A percentile compares a stretch with the other conserved stretches of the same genome.
Conservation (phyloP, 2,888 invertebrate genomes). For the Crossocerus cetratus region DNA sequence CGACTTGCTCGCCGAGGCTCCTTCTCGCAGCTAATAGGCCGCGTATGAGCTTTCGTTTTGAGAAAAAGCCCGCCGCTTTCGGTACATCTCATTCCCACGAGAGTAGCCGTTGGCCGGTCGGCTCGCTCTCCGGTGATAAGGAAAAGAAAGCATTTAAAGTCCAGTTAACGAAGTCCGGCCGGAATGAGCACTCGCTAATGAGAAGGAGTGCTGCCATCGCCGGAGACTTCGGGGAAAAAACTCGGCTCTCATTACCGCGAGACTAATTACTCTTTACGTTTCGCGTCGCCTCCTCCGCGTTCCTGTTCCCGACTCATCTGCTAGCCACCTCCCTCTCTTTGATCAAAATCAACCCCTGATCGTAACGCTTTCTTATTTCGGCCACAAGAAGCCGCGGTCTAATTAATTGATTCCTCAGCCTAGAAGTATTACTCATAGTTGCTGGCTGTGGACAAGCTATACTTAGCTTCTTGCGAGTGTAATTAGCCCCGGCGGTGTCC, state of each 20-base stretch:
- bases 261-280: slow-evolving; percentile 58
- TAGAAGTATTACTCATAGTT: neutral
- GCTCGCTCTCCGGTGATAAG: slow-evolving; percentile 14
- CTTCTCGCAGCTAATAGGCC: neutral
- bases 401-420: neutral
- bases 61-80: too few species aligned
- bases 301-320: slow-evolving; percentile 27
- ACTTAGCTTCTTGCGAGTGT: neutral
- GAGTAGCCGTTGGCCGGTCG: slow-evolving; percentile 9
- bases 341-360: neutral
- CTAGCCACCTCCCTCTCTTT: neutral
- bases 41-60: neutral
- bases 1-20: too few species aligned
- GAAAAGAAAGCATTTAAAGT: slow-evolving; percentile 38
- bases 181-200: slow-evolving; percentile 37
- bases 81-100: slow-evolving; percentile 32
- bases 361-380: neutral
- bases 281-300: slow-evolving; percentile 25
- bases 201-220: slow-evolving; percentile 37
- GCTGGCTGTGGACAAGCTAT: neutral
- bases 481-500: too few species aligned
- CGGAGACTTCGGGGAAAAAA: slow-evolving; percentile 26
- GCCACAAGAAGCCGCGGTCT: neutral
- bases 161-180: slow-evolving; percentile 39
- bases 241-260: slow-evolving; percentile 44